A percentile compares a stretch with the other conserved stretches of the same genome.
Evolutionary conservation across 2,888 invertebrate genomes (phyloP).

Genomic region (Morpho achilles): DNA sequence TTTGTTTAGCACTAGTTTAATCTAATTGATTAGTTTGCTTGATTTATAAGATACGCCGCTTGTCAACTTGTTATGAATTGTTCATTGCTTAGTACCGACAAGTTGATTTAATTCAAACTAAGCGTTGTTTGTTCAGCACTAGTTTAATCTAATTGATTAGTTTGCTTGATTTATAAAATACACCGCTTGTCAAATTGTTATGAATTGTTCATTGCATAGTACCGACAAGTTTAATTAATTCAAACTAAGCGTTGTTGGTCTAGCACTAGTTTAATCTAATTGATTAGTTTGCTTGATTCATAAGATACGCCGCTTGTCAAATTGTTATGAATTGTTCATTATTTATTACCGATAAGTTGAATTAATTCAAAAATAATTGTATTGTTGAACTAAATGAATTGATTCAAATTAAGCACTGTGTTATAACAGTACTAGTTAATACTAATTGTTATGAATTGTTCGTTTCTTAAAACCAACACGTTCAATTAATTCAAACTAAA

Average conservation of each 20-base stretch:
- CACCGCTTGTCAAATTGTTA: slow-evolving; percentile 20
- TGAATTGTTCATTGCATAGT: not conserved
- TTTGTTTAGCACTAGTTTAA: not conserved
- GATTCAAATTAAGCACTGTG: too few species aligned
- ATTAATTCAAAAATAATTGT: too few species aligned
- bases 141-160: too few species aligned
- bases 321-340: too few species aligned
- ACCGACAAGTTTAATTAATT: not conserved
- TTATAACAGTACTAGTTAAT: too few species aligned
- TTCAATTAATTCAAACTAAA: too few species aligned
- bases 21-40: not conserved
- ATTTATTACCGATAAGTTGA: too few species aligned
- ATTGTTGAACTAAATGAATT: too few species aligned
- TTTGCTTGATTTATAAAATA: not conserved
- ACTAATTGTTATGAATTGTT: too few species aligned
- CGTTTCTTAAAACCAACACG: not conserved
- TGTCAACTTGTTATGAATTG: slow-evolving; percentile 18
- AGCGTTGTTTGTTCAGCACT: not conserved
- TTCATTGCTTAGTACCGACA: not conserved
- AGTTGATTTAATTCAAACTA: not conserved
- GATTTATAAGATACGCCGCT: slow-evolving; percentile 6
- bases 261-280: too few species aligned
- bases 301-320: too few species aligned
- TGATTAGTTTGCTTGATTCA: too few species aligned
- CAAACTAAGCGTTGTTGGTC: not conserved